Percentiles rank a stretch among this genome's conserved stretches.
Conservation (phyloP, 35 echinoderm and acorn worm species). For the Apostichopus parvimensis region DNA sequence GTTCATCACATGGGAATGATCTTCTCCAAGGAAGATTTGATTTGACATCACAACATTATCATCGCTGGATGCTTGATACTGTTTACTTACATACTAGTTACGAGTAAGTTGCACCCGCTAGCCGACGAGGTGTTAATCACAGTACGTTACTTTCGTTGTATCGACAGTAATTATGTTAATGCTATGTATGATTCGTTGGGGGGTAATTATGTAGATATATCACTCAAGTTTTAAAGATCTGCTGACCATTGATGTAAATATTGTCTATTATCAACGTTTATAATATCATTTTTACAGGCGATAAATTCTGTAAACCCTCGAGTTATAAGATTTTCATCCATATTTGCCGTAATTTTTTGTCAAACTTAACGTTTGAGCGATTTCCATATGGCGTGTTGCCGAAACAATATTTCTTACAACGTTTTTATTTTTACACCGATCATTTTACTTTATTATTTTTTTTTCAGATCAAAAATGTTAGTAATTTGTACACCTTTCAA, state of each 20-base stretch:
- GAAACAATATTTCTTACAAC: background rate
- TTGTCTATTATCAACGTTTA: background rate
- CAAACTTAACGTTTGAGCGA: background rate
- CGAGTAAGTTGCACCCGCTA: too few relatives aligned
- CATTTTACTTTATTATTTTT: background rate
- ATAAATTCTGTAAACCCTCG: background rate
- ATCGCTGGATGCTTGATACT: too few relatives aligned
- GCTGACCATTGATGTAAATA: background rate
- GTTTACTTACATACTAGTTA: too few relatives aligned
- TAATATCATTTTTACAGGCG: background rate
- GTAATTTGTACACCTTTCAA: slow-evolving; percentile 3
- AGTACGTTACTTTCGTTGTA: background rate
- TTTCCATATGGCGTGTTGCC: background rate
- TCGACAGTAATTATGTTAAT: slow-evolving; percentile 1
- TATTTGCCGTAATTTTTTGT: background rate
- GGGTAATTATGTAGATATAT: background rate
- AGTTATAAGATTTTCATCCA: background rate
- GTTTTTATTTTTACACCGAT: slow-evolving; percentile 13
- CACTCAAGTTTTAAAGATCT: background rate
- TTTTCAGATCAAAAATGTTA: background rate
- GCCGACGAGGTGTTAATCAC: background rate
- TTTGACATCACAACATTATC: too few relatives aligned
- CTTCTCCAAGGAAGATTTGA: too few relatives aligned
- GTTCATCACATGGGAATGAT: too few relatives aligned
- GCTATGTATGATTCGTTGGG: background rate